phyloP scores from a whole-genome alignment of 1,140 invertebrate genomes.

The Microplitis mediator region DNA sequence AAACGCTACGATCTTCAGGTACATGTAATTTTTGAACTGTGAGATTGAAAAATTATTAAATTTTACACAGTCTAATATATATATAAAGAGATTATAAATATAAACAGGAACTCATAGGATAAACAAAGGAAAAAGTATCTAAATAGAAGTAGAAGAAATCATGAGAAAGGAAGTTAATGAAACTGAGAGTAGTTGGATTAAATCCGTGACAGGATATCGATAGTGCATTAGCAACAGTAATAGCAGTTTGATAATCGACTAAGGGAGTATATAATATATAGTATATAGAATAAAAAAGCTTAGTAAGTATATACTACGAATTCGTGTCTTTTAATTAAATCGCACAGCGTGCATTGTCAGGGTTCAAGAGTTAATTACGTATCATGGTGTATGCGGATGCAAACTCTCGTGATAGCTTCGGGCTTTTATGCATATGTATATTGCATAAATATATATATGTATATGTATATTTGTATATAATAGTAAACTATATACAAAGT shows the following conservation, averaged over 20 bases:
- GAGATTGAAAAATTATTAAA: too few relatives aligned
- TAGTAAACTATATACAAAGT: background rate
- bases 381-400: slow-evolving; percentile 3
- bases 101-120: background rate
- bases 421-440: background rate
- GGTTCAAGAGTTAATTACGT: slow-evolving; percentile 16
- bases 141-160: slow-evolving; percentile 8
- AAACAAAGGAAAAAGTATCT: background rate
- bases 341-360: slow-evolving; percentile 18
- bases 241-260: slow-evolving; percentile 8
- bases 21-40: too few relatives aligned
- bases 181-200: slow-evolving; percentile 15
- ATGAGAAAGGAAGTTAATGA: slow-evolving; percentile 26
- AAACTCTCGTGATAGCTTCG: slow-evolving; percentile 16
- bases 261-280: background rate
- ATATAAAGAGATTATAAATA: background rate
- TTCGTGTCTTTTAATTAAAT: slow-evolving; percentile 32
- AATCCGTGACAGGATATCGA: slow-evolving; percentile 15
- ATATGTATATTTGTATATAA: background rate
- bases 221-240: background rate
- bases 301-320: background rate
- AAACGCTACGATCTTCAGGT: too few relatives aligned
- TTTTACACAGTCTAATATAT: too few relatives aligned
- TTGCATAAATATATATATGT: too few relatives aligned
- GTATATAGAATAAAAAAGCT: background rate